Conservation (phyloP, 1,140 invertebrate genomes). For the Lasioglossum baleicum region DNA sequence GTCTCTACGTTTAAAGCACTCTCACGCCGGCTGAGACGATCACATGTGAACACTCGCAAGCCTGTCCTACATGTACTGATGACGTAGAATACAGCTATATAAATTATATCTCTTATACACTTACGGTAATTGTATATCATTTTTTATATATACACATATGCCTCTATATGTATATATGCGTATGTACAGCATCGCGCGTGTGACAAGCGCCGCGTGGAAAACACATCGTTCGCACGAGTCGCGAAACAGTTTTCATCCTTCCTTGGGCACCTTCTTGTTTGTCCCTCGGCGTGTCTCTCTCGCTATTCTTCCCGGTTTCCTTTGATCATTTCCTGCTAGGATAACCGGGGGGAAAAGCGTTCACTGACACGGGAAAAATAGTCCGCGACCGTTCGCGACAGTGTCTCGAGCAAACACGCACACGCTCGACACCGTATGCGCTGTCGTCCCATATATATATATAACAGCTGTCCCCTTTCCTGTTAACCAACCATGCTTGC, state of each 20-base stretch:
- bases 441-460: conserved; percentile 25
- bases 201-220: too few species aligned
- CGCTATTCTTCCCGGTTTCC: not conserved
- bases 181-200: conserved; percentile 46
- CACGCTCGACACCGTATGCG: conserved; percentile 14
- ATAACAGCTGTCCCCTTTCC: conserved; percentile 4
- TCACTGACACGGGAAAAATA: not conserved
- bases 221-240: not conserved
- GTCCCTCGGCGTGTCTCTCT: not conserved
- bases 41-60: conserved; percentile 58
- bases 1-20: conserved; percentile 62
- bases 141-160: conserved; percentile 57
- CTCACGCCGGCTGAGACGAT: conserved; percentile 57
- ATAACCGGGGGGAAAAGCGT: not conserved
- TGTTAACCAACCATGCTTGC: not conserved
- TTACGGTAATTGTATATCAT: conserved; percentile 56
- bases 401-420: not conserved
- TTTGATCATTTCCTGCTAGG: conserved; percentile 22
- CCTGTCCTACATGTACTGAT: conserved; percentile 54
- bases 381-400: not conserved
- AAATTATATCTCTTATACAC: conserved; percentile 62
- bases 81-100: conserved; percentile 62
- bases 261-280: not conserved
- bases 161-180: conserved; percentile 50
- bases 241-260: not conserved